Conservation (phyloP, 2,113 vertebrate genomes). For the Scolopax mira region DNA sequence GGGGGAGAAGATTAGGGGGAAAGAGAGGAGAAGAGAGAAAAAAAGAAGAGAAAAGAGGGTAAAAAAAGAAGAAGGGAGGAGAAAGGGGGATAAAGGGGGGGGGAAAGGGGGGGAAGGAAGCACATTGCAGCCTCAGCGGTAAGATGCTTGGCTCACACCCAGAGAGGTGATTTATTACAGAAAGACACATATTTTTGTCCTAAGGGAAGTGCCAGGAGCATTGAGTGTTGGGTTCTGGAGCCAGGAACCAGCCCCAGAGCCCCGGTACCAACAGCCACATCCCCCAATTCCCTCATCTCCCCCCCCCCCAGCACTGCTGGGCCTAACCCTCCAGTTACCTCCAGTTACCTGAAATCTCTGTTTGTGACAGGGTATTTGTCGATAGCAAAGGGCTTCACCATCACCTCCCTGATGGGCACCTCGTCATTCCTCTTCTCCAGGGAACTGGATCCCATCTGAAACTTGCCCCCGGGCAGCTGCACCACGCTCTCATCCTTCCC, state of each 20-base stretch:
- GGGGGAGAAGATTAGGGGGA: too few species aligned
- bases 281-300: too few species aligned
- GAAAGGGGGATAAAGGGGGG: too few species aligned
- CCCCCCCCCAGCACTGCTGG: too few species aligned
- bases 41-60: too few species aligned
- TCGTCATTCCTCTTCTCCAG: conserved; percentile 78
- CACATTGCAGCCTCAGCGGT: background rate
- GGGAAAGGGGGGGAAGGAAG: background rate
- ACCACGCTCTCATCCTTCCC: conserved; percentile 68
- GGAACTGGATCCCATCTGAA: conserved; percentile 81
- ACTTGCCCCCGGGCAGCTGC: conserved; percentile 77
- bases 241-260: background rate
- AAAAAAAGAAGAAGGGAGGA: background rate
- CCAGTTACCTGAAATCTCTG: conserved; percentile 88
- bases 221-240: rapidly evolving
- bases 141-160: background rate
- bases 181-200: rapidly evolving
- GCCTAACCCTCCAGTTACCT: background rate
- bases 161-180: rapidly evolving
- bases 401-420: conserved; percentile 71
- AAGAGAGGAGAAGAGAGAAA: background rate
- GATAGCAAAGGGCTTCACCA: conserved; percentile 78
- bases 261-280: rapidly evolving
- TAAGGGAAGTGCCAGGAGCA: background rate
- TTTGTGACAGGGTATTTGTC: conserved; percentile 89